Conservation (phyloP, 2,113 vertebrate genomes). For the Tiliqua scincoides region DNA sequence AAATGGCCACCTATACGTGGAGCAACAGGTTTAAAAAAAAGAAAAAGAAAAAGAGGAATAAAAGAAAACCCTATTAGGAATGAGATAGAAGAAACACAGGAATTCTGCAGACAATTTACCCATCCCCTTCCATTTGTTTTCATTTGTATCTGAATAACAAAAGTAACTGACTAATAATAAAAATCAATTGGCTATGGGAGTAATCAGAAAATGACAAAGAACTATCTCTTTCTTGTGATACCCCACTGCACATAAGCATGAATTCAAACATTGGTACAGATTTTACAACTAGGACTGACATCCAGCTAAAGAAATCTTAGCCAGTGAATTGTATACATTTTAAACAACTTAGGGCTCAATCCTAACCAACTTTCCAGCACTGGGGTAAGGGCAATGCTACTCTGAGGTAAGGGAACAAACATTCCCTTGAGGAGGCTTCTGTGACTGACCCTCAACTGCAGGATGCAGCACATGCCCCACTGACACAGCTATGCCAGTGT, state of each 20-base stretch:
- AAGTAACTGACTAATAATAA: too few species aligned
- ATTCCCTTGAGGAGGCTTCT: too few species aligned
- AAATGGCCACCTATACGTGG: conserved; percentile 85
- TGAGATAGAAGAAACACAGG: background rate
- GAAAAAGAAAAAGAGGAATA: background rate
- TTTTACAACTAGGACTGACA: background rate
- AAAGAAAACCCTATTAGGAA: background rate
- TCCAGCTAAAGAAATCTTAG: background rate
- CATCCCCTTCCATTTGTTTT: rapidly evolving
- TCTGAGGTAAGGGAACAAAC: too few species aligned
- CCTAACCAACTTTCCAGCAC: too few species aligned
- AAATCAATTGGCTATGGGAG: background rate
- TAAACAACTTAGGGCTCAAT: too few species aligned
- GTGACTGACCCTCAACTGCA: too few species aligned
- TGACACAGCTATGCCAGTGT: too few species aligned
- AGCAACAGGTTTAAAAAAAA: conserved; percentile 54
- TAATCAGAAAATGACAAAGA: background rate
- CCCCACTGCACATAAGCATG: background rate
- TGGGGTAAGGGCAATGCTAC: too few species aligned
- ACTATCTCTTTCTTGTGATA: background rate
- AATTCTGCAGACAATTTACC: background rate
- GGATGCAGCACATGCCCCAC: too few species aligned
- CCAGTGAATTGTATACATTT: background rate
- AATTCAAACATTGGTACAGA: background rate
- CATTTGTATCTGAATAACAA: background rate